A percentile compares a stretch with the other conserved stretches of the same genome.
Conservation (phyloP, 2,888 invertebrate genomes). For the Nomada fucata region DNA sequence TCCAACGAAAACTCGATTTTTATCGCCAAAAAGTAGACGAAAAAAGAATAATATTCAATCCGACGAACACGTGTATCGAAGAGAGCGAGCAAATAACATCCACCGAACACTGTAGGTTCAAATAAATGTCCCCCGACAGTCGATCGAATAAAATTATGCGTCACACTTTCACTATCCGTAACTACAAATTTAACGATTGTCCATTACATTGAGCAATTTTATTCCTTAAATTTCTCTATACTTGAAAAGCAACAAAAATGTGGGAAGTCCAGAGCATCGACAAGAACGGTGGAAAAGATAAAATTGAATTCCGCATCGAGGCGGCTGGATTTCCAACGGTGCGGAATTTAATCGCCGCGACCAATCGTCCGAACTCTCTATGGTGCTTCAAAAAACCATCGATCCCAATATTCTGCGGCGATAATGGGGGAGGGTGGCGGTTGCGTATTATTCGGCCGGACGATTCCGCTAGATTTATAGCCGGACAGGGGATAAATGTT, state of each 20-base stretch:
- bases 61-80: no score
- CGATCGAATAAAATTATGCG: no score
- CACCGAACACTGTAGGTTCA: no score
- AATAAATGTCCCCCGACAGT: no score
- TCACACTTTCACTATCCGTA: no score
- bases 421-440: constrained; percentile 55
- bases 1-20: constrained; percentile 30
- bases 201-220: no score
- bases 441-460: constrained; percentile 42
- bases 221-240: no score
- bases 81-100: no score
- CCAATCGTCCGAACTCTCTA: constrained; percentile 47
- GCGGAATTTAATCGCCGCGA: constrained; percentile 57
- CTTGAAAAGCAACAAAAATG: no score
- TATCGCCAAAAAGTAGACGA: neutral
- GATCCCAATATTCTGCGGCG: constrained; percentile 50
- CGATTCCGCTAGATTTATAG: constrained; percentile 64
- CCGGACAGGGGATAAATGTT: constrained; percentile 67
- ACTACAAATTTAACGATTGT: no score
- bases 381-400: constrained; percentile 52
- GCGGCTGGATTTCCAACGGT: constrained; percentile 5
- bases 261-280: no score
- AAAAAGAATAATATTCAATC: no score
- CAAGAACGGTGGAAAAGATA: neutral
- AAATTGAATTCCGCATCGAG: constrained; percentile 29